Percentiles rank a stretch among this genome's conserved stretches.
phyloP scores from a whole-genome alignment of 2,113 vertebrate species.

The Odontophorus gujanensis region DNA sequence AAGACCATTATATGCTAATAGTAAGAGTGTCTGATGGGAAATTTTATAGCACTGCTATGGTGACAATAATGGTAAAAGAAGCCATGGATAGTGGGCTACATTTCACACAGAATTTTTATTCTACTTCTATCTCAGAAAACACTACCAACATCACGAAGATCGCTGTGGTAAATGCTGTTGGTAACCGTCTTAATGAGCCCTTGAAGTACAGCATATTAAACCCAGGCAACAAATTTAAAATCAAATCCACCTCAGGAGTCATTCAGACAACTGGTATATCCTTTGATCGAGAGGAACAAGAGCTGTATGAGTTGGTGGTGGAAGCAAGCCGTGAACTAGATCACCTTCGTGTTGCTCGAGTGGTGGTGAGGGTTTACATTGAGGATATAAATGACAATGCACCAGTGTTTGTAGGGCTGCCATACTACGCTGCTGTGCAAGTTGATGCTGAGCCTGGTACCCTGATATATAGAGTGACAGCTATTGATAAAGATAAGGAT shows the following conservation, averaged over 20 bases:
- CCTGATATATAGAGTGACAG: slow-evolving; percentile 89
- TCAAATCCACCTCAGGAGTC: slow-evolving; percentile 93
- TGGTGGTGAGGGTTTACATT: slow-evolving; percentile 89
- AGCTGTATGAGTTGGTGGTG: slow-evolving; percentile 93
- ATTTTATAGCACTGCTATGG: slow-evolving; percentile 89
- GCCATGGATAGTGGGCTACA: slow-evolving; percentile 93
- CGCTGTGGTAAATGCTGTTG: slow-evolving; percentile 91
- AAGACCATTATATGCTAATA: slow-evolving; percentile 90
- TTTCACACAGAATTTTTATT: slow-evolving; percentile 89
- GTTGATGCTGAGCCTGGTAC: slow-evolving; percentile 92
- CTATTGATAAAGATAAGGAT: slow-evolving; percentile 91
- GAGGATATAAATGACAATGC: slow-evolving; percentile 95
- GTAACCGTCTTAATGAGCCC: slow-evolving; percentile 94
- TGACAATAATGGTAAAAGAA: slow-evolving; percentile 89
- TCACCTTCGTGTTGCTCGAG: slow-evolving; percentile 88
- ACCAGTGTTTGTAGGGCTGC: slow-evolving; percentile 93
- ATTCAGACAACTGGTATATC: slow-evolving; percentile 92
- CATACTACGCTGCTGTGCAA: slow-evolving; percentile 96
- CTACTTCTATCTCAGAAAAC: slow-evolving; percentile 92
- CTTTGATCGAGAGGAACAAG: slow-evolving; percentile 93
- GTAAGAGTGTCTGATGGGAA: slow-evolving; percentile 93
- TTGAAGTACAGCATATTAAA: slow-evolving; percentile 93
- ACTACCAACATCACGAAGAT: slow-evolving; percentile 89
- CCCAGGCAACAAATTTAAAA: slow-evolving; percentile 90
- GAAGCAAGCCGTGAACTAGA: slow-evolving; percentile 93